Evolutionary conservation across 2,113 vertebrate species (phyloP).

Genomic region (Corythaeola cristata): DNA sequence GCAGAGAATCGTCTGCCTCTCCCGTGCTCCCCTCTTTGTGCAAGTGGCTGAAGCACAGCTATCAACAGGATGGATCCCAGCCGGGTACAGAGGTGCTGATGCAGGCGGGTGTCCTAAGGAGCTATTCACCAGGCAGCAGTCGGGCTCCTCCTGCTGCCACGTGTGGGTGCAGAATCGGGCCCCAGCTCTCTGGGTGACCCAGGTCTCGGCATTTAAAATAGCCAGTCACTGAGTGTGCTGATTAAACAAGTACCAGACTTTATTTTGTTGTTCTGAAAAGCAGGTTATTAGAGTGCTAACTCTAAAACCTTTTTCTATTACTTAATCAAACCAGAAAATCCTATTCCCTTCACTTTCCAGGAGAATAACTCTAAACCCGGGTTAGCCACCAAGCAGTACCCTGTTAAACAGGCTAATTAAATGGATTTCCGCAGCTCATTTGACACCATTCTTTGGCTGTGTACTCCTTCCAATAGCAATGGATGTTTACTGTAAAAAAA

Average conservation of each 20-base stretch:
- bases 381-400: neutral
- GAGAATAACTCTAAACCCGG: neutral
- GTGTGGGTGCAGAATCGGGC: neutral
- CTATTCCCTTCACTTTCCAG: neutral
- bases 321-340: slow-evolving; percentile 6
- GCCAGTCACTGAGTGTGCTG: neutral
- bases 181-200: neutral
- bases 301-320: neutral
- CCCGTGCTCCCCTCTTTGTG: neutral
- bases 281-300: neutral
- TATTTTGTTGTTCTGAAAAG: neutral
- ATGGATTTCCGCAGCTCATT: neutral
- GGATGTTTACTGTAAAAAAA: neutral
- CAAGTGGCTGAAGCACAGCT: neutral
- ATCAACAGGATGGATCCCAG: neutral
- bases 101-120: neutral
- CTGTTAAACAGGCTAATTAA: slow-evolving; percentile 1
- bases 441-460: neutral
- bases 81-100: neutral
- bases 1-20: neutral
- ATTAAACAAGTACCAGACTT: neutral
- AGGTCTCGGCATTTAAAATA: neutral
- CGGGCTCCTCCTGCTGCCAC: neutral
- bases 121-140: no score
- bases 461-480: slow-evolving; percentile 1